Percentiles rank a stretch among this genome's conserved stretches.
phyloP scores from a whole-genome alignment of 1,140 invertebrate genomes.

The Drosophila azteca region DNA sequence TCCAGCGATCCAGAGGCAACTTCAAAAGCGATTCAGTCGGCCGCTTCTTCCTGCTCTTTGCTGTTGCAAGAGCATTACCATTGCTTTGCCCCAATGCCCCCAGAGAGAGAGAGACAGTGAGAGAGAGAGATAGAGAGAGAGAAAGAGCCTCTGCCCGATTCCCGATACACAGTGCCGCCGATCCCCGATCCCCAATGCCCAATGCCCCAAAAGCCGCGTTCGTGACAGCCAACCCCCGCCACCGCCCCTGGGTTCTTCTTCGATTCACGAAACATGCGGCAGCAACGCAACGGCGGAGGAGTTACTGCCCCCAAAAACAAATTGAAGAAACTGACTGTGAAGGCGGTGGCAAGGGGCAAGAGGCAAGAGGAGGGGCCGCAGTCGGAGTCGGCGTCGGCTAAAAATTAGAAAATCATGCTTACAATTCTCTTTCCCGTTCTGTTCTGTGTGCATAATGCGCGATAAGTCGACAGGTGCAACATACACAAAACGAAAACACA shows the following conservation, averaged over 20 bases:
- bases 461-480: conserved; percentile 75
- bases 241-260: conserved; percentile 17
- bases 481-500: conserved; percentile 50
- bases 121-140: too few relatives aligned
- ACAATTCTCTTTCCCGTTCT: conserved; percentile 45
- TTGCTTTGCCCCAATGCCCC: conserved; percentile 49
- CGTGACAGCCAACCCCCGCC: conserved; percentile 59
- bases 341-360: neutral
- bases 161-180: conserved; percentile 16
- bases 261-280: conserved; percentile 64
- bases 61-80: conserved; percentile 25
- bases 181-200: conserved; percentile 47
- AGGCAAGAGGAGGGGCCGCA: conserved; percentile 7
- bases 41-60: conserved; percentile 70
- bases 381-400: conserved; percentile 50
- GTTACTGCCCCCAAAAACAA: conserved; percentile 29
- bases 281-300: conserved; percentile 1
- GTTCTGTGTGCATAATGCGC: conserved; percentile 64
- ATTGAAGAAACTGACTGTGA: conserved; percentile 17
- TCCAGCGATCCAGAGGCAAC: conserved; percentile 30
- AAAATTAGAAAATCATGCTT: conserved; percentile 73
- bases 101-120: neutral
- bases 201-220: conserved; percentile 56
- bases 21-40: conserved; percentile 77
- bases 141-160: conserved; percentile 6